Evolutionary conservation across 2,113 vertebrate genomes (phyloP), one percentile per base, ranked within the genome.

Genomic region (Tilapia sparmanii): DNA sequence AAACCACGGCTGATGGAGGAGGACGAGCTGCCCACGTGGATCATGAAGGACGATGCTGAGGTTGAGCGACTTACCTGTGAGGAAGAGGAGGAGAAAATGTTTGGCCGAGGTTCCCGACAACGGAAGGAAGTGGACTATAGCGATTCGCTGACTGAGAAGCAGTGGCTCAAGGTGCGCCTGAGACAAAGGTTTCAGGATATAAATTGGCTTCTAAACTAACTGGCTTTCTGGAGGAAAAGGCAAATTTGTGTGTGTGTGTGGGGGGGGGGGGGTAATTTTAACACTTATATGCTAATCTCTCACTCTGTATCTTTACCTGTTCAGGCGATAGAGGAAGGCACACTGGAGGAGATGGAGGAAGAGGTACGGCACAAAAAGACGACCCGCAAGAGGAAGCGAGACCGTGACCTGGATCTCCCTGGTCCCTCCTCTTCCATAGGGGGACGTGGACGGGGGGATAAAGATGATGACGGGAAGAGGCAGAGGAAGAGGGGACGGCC

Each of bases 11-110:
- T 99, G 12, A 98, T 99, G 98, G 99, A 99, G 93, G 98, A 99
- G 78, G 99, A 99, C 4, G 98, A 99, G 61, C 94, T 99, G 26
- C 99, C 99, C 15, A 98, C 98, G 2, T 99, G 99, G 99, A 99
- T 99, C 93, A 97, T 99, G 90, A 99, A 99, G 93, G 99, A 99
- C 31, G 99, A 99, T 7, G 98, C 98, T 0, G 99, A 99, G 94
- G 99, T 99, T 4, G 98, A 99, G 87, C 96, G 98, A 19, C 97
- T 99, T 33, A 99, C 99, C 0, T 99, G 98, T 53, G 98, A 99
- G 94, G 98, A 99, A 8, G 99, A 99, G 57, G 98, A 99, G 38
- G 98, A 99, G 93, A 99, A 99, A 90, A 98, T 99, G 95, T 99
- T 99, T 4, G 98, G 98, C 2, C 95, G 99, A 55, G 99, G 99